These are phyloP conservation scores for Nicator chloris DNA, from an alignment of 2,113 vertebrate genomes.

Conservation along the genomic window DNA sequence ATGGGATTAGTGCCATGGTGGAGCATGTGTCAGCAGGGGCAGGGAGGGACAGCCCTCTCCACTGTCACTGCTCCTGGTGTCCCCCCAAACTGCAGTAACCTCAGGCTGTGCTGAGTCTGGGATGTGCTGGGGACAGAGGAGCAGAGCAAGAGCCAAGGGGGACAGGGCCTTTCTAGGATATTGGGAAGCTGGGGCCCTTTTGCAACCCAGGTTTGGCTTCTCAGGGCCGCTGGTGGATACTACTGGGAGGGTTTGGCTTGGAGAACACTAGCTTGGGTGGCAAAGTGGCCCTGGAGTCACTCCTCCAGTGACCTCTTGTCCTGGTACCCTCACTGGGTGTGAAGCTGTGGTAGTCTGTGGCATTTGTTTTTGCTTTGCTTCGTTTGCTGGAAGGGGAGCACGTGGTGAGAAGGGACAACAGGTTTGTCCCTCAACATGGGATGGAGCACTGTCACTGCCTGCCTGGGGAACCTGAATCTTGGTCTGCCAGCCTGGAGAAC, in stretches of 20 bases:
- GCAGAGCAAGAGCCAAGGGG: background rate
- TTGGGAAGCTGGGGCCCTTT: background rate
- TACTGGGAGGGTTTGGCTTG: background rate
- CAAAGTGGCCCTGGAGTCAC: background rate
- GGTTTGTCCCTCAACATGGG: background rate
- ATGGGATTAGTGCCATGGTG: background rate
- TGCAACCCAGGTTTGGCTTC: background rate
- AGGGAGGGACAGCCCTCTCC: too few relatives aligned
- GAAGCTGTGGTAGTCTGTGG: background rate
- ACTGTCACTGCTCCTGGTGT: background rate
- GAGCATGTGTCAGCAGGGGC: rapidly evolving
- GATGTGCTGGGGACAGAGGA: background rate
- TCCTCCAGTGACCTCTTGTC: background rate
- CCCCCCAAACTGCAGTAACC: rapidly evolving
- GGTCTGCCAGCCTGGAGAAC: background rate
- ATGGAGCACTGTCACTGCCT: background rate
- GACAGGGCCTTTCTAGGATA: background rate
- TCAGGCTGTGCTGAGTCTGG: background rate
- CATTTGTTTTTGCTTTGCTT: background rate
- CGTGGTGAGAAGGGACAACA: background rate
- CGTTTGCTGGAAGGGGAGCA: background rate
- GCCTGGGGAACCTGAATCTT: background rate
- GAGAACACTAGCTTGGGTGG: background rate
- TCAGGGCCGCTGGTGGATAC: rapidly evolving
- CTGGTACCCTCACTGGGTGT: rapidly evolving